phyloP scores from a whole-genome alignment of 2,113 vertebrate genomes.

The Otus sunia region DNA sequence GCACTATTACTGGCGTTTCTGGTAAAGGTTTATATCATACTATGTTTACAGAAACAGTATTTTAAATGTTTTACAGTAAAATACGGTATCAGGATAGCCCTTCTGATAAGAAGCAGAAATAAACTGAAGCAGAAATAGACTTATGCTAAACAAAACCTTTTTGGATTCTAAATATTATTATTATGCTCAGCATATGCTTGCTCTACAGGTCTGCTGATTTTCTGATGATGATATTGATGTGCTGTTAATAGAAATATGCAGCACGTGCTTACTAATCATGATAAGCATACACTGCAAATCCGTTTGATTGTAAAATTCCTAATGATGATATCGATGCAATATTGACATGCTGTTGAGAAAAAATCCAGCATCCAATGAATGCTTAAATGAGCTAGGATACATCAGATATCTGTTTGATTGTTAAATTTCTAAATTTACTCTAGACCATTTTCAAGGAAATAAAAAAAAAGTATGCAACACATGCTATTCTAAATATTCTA shows the following conservation, averaged over 20 bases:
- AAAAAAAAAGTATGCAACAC: neutral
- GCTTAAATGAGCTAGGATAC: neutral
- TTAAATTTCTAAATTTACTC: neutral
- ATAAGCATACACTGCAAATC: slow-evolving; percentile 20
- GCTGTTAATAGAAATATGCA: slow-evolving; percentile 52
- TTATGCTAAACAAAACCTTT: neutral
- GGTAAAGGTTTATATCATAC: neutral
- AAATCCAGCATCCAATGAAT: neutral
- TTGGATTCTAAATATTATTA: slow-evolving; percentile 18
- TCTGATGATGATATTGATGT: neutral
- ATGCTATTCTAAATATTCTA: neutral
- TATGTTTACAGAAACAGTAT: neutral
- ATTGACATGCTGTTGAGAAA: slow-evolving; percentile 26
- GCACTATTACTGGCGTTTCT: neutral
- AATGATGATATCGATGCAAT: slow-evolving; percentile 26
- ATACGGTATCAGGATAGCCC: neutral
- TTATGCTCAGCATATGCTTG: neutral
- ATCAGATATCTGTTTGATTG: neutral
- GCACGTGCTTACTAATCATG: neutral
- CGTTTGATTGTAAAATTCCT: slow-evolving; percentile 51
- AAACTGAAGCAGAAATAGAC: neutral
- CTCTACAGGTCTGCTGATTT: slow-evolving; percentile 18
- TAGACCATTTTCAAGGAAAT: neutral
- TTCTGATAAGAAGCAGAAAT: neutral
- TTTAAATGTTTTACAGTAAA: slow-evolving; percentile 3